Evolutionary conservation across 1,140 invertebrate genomes (phyloP), one percentile per base, ranked within the genome.

Genomic region (Acromyrmex charruanus): DNA sequence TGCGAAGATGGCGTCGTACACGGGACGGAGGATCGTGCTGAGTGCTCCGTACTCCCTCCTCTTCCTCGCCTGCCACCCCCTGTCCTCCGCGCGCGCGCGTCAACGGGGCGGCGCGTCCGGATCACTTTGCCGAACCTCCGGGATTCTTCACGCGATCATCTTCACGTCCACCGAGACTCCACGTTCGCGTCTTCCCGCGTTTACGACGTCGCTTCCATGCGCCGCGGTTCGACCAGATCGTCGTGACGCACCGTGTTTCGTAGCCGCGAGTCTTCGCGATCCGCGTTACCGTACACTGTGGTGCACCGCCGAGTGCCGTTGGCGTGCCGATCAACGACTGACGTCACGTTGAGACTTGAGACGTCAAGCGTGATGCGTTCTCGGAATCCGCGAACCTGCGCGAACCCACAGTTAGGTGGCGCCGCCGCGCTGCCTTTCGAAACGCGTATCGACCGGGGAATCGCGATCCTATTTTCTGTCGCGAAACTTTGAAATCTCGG

Each of bases 281-380:
- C 0, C 31, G 14, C n/a, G n/a, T n/a, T 31, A 31, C 31, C 55
- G 55, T 58, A n/a, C 55, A 18, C 28, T 2, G 28, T 65, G 49
- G 3, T 51, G 12, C 49, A 51, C 39, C 39, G 28, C 9, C 35
- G 0, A 39, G 6, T 39, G 35, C 61, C 16, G 28, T 25, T 35
- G 16, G 55, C 49, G 49, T 51, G 65, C 35, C 6, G 65, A 39
- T 66, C 65, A 21, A 74, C 18, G n/a, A 44, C 86, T 91, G 91
- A 91, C 91, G 89, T 91, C 89, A 91, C 72, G 28, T 28, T 58
- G 63, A 86, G 79, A 92, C 21, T 28, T 58, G 63, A 86, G 79
- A 92, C 21, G 53, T 55, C 58, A 25, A 44, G n/a, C 72, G 21
- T 21, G 71, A 35, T 53, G 63, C 86, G 77, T 92, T 92, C 91